Evolutionary conservation across 2,113 vertebrate species (phyloP).

Genomic region (Sapajus apella): DNA sequence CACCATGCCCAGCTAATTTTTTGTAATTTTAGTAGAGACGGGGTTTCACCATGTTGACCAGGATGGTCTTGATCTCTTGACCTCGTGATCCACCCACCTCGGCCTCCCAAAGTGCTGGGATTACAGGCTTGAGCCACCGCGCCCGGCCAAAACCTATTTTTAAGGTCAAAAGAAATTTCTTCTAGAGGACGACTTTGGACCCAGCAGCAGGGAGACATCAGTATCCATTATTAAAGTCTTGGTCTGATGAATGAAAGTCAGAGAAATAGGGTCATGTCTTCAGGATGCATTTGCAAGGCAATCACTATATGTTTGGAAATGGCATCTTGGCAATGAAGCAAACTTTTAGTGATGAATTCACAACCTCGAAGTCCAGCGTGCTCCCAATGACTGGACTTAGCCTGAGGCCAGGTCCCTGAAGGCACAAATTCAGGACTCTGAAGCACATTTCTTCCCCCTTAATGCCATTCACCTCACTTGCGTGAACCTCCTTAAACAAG

Average conservation of each 20-base stretch:
- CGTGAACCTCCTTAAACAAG: neutral
- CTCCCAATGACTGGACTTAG: neutral
- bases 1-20: too few relatives aligned
- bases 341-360: neutral
- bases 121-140: too few relatives aligned
- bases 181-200: neutral
- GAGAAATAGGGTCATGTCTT: neutral
- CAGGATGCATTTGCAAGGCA: neutral
- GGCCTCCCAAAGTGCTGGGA: too few relatives aligned
- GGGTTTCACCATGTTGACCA: too few relatives aligned
- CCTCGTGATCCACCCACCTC: too few relatives aligned
- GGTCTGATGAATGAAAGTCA: neutral
- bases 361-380: neutral
- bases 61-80: too few relatives aligned
- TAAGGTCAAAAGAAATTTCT: neutral
- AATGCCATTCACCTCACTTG: neutral
- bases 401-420: neutral
- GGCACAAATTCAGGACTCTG: neutral
- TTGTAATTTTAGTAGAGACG: too few relatives aligned
- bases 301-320: neutral
- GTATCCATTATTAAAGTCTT: neutral
- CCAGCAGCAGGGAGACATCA: neutral
- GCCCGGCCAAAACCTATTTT: neutral
- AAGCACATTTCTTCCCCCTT: neutral
- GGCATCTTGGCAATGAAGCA: neutral